Base-by-base conservation (phyloP, 2,113 vertebrate genomes). In the Anolis sagrei region DNA sequence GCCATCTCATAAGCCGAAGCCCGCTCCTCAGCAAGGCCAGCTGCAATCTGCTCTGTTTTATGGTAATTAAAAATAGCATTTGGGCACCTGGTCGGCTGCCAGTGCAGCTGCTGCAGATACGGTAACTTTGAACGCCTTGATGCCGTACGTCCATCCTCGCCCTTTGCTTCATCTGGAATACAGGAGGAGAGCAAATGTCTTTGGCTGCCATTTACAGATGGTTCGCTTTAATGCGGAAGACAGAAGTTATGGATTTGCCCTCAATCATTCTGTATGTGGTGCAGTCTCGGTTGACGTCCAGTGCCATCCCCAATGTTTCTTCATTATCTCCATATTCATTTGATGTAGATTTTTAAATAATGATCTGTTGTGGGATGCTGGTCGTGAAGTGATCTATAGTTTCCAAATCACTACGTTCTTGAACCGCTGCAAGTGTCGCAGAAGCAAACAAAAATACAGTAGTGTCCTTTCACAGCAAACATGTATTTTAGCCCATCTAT, bases 21-120 rank as follows among this genome's bases (percentile, higher is more conserved):
- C 11, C 39, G 16, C 78, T 75, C 66, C 82, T 87, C 86, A 77
- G 36, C 7, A 54, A 78, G 80, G 74, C 86, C 86, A 78, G 74
- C 66, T 77, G 86, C 74, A 87, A 82, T 87, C 86, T 87, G 86
- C 80, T 87, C 80, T 74, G 77, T 87, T 87, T 82, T 78, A 87
- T 87, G 80, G 64, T 76, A 83, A 78, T 87, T 87, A 87, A 83
- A 87, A 82, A 82, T 72, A 87, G 74, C 68, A 21, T 49, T 79
- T 82, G 64, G 51, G 74, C 86, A 82, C 74, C 74, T 87, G 86
- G 74, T 62, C 58, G n/a, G 74, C 80, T 87, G 80, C 66, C 86
- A 87, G 66, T 82, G 86, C 80, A 87, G 66, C 80, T 82, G 74
- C 74, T 82, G 29, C 66, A 61, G 64, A 76, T 62, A 78, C n/a